Evolutionary conservation across 2,797 vertebrate genomes (phyloP).

Genomic region (Thamnophis elegans): DNA sequence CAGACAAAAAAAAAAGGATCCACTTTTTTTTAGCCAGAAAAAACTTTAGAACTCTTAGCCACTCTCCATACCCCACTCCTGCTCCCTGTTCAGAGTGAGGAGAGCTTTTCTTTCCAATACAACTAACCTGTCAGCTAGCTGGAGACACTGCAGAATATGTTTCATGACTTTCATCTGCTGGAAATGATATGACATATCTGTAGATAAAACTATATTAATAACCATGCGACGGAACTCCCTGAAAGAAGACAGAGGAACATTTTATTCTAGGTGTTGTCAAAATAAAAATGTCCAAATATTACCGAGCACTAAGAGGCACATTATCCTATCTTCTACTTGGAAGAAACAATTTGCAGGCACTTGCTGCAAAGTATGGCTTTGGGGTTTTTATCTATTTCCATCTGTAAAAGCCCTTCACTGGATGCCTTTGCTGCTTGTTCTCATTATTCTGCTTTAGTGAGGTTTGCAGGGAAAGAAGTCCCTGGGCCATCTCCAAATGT

Average conservation of each 20-base stretch:
- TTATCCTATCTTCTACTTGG: background rate
- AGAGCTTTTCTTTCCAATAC: background rate
- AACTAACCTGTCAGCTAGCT: slow-evolving; percentile 81
- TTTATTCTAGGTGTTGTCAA: background rate
- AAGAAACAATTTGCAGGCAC: background rate
- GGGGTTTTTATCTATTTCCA: background rate
- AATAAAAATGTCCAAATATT: background rate
- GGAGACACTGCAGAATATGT: slow-evolving; percentile 70
- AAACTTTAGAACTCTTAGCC: background rate
- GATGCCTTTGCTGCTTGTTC: background rate
- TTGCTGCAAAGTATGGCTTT: background rate
- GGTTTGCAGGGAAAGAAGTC: background rate
- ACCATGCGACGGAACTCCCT: slow-evolving; percentile 88
- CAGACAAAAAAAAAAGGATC: background rate
- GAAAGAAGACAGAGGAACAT: slow-evolving; percentile 26
- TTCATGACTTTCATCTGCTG: slow-evolving; percentile 89
- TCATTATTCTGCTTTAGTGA: background rate
- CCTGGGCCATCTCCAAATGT: background rate
- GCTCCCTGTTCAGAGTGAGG: background rate
- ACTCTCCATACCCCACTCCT: background rate
- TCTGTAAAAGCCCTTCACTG: background rate
- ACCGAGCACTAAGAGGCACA: background rate
- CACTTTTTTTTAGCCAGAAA: background rate
- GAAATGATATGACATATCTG: slow-evolving; percentile 93
- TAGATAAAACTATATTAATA: slow-evolving; percentile 91